These are phyloP conservation scores for Acrobasis repandana DNA, from an alignment of 2,888 invertebrate species.

Conservation along the genomic window DNA sequence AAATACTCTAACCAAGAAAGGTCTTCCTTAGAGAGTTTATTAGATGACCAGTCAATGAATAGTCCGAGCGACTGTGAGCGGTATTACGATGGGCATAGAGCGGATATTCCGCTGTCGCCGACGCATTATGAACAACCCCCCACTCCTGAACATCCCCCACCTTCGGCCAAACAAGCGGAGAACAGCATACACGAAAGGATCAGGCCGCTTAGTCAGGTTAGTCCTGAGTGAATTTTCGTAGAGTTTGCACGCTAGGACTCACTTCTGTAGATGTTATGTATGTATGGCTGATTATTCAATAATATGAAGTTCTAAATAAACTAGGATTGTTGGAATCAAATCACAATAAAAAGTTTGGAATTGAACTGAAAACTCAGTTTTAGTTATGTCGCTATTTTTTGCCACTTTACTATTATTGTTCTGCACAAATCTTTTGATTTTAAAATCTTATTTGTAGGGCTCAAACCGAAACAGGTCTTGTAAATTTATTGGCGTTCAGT, in stretches of 20 bases:
- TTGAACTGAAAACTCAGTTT: not conserved
- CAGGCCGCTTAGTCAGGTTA: conserved; percentile 94
- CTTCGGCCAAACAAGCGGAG: conserved; percentile 94
- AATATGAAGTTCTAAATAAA: not conserved
- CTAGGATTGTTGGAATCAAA: not conserved
- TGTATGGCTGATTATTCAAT: not conserved
- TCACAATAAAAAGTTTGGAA: not conserved
- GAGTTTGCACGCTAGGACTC: conserved; percentile 21
- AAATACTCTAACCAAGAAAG: conserved; percentile 78
- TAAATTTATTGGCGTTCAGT: too few species aligned
- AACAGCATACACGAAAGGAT: conserved; percentile 95
- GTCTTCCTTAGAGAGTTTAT: conserved; percentile 84
- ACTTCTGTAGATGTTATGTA: conserved; percentile 19
- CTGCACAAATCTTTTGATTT: not conserved
- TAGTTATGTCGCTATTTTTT: not conserved
- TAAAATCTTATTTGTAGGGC: not conserved
- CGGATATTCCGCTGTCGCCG: conserved; percentile 89
- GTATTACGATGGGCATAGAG: conserved; percentile 66
- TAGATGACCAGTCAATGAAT: conserved; percentile 82
- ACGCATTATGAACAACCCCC: conserved; percentile 96
- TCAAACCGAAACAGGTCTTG: not conserved
- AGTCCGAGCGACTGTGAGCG: conserved; percentile 77
- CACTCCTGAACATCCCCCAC: conserved; percentile 97
- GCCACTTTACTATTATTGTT: not conserved
- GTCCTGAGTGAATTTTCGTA: conserved; percentile 61